Conservation (phyloP, 2,113 vertebrate genomes). For the Lycaon pictus region DNA sequence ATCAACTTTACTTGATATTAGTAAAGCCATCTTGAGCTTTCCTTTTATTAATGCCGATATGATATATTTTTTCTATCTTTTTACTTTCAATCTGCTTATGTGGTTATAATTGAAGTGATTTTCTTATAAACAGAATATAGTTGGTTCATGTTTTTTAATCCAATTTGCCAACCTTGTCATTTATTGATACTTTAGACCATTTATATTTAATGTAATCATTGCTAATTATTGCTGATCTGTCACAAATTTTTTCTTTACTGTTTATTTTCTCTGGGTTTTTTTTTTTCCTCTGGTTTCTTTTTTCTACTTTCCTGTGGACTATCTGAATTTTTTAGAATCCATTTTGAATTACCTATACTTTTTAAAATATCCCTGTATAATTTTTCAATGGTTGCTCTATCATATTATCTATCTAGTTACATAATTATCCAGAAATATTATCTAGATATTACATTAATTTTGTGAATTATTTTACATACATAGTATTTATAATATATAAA, state of each 20-base stretch:
- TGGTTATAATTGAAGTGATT: not conserved
- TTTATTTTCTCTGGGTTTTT: not conserved
- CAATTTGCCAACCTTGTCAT: not conserved
- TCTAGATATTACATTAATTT: not conserved
- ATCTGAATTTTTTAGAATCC: not conserved
- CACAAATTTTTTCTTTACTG: not conserved
- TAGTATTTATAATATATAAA: not conserved
- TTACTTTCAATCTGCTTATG: not conserved
- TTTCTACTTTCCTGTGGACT: not conserved
- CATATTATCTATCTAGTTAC: not conserved
- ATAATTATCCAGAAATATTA: not conserved
- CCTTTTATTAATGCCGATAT: not conserved
- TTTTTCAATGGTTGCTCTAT: not conserved
- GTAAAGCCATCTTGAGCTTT: not conserved
- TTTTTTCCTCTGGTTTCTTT: not conserved
- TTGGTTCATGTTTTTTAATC: not conserved
- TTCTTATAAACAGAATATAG: not conserved
- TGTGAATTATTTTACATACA: not conserved
- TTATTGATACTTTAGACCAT: not conserved
- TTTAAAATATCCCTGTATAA: not conserved
- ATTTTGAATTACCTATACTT: not conserved
- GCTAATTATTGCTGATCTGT: not conserved
- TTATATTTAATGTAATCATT: not conserved
- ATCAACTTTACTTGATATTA: not conserved
- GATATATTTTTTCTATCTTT: not conserved